Conservation (phyloP, 2,888 invertebrate species). For the Philereme transversata region DNA sequence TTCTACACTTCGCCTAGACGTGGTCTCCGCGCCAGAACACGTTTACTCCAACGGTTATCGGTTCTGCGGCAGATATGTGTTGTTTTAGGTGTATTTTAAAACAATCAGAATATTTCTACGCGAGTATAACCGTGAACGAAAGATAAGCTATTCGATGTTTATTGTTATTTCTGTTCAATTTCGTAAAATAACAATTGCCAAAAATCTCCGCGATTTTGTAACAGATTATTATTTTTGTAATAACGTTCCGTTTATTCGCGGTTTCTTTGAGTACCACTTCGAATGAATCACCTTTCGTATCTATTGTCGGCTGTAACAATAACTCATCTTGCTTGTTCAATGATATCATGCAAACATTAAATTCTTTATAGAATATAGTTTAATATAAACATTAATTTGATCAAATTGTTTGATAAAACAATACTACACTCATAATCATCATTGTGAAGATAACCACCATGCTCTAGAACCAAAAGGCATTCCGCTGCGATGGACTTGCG, state of each 20-base stretch:
- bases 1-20: too few species aligned
- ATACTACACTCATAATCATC: too few species aligned
- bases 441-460: too few species aligned
- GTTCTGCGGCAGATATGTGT: too few species aligned
- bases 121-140: constrained; percentile 13
- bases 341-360: not conserved
- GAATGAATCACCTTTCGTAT: constrained; percentile 7
- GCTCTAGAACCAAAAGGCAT: too few species aligned
- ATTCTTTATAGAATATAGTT: constrained; percentile 1
- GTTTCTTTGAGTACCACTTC: not conserved
- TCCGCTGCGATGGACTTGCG: too few species aligned
- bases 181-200: constrained; percentile 17
- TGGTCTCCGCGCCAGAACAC: too few species aligned
- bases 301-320: not conserved
- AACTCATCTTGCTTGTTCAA: not conserved
- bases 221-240: constrained; percentile 25
- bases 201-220: constrained; percentile 25
- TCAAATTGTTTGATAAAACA: too few species aligned
- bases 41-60: too few species aligned
- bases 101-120: not conserved
- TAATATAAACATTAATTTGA: too few species aligned
- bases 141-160: constrained; percentile 7
- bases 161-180: constrained; percentile 9
- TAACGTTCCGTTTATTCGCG: constrained; percentile 11
- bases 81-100: too few species aligned